A percentile compares a stretch with the other conserved stretches of the same genome.
These are phyloP conservation scores for Kryptopterus vitreolus DNA, from an alignment of 2,797 vertebrate species.

Conservation along the genomic window DNA sequence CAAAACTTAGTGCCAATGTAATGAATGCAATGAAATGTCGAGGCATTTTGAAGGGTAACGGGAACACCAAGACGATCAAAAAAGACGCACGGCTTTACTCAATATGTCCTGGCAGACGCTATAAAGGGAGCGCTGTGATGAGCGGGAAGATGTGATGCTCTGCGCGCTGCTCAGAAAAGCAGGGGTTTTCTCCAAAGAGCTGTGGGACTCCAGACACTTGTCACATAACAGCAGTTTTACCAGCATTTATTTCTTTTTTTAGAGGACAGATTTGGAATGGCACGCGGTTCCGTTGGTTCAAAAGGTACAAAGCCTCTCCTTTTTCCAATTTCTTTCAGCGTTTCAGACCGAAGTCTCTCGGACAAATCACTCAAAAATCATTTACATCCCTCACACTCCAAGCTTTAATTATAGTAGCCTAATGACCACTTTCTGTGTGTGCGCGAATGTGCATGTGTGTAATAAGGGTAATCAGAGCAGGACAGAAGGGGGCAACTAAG, in stretches of 20 bases:
- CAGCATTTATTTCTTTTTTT: background rate
- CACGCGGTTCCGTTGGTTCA: background rate
- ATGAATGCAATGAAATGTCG: too few relatives aligned
- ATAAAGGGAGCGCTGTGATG: background rate
- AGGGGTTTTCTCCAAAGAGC: background rate
- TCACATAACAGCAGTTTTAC: background rate
- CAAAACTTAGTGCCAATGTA: too few relatives aligned
- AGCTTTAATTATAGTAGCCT: slow-evolving; percentile 22
- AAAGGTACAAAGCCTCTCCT: background rate
- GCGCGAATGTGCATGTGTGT: slow-evolving; percentile 24
- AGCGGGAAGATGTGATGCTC: background rate
- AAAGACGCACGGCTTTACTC: too few relatives aligned
- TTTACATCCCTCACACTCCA: background rate
- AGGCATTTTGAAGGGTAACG: too few relatives aligned
- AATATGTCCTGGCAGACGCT: too few relatives aligned
- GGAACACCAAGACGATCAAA: too few relatives aligned
- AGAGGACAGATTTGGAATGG: background rate
- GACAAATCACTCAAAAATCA: background rate
- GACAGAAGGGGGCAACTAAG: background rate
- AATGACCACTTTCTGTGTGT: slow-evolving; percentile 35
- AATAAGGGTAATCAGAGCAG: slow-evolving; percentile 39
- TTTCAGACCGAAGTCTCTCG: background rate
- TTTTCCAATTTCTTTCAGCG: background rate
- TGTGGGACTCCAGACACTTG: background rate
- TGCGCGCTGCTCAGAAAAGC: background rate